These are phyloP conservation scores for Philhelius pedissequus DNA, from an alignment of 2,888 invertebrate species.

Conservation along the genomic window DNA sequence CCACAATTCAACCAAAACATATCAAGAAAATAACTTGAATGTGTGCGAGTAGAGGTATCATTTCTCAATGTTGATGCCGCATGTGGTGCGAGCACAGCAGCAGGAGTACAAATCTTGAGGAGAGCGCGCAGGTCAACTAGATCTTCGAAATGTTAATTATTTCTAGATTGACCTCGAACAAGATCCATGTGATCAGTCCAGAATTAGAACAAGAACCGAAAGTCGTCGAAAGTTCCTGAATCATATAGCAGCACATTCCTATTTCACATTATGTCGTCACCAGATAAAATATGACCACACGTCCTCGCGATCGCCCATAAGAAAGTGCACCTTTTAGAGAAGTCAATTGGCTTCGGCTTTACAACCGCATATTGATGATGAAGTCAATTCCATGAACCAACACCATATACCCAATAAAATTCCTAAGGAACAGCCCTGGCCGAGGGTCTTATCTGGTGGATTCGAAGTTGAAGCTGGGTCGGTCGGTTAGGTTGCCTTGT, in stretches of 20 bases:
- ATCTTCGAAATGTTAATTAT: slow-evolving; percentile 59
- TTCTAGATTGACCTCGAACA: slow-evolving; percentile 39
- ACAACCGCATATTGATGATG: slow-evolving; percentile 54
- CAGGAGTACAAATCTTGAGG: slow-evolving; percentile 33
- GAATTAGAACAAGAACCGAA: neutral
- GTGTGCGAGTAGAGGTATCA: slow-evolving; percentile 32
- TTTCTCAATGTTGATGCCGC: slow-evolving; percentile 6
- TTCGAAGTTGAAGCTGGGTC: slow-evolving; percentile 65
- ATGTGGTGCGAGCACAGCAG: slow-evolving; percentile 62
- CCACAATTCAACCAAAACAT: slow-evolving; percentile 29
- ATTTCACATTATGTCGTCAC: slow-evolving; percentile 55
- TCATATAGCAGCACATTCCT: slow-evolving; percentile 21
- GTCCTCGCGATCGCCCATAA: slow-evolving; percentile 15
- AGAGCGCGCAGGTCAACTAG: slow-evolving; percentile 53
- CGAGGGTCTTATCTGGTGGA: slow-evolving; percentile 57
- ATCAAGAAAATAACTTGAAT: neutral
- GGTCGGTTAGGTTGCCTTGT: slow-evolving; percentile 64
- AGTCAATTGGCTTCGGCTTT: slow-evolving; percentile 48
- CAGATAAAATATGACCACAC: slow-evolving; percentile 54
- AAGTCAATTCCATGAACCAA: slow-evolving; percentile 58
- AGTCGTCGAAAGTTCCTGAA: slow-evolving; percentile 10
- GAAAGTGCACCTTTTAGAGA: slow-evolving; percentile 64
- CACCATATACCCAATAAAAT: slow-evolving; percentile 63
- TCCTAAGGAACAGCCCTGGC: slow-evolving; percentile 43
- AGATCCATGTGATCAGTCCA: neutral